Percentiles rank a stretch among this genome's conserved stretches.
These are phyloP conservation scores for Encarsia formosa DNA, from an alignment of 2,888 invertebrate species.

Conservation along the genomic window DNA sequence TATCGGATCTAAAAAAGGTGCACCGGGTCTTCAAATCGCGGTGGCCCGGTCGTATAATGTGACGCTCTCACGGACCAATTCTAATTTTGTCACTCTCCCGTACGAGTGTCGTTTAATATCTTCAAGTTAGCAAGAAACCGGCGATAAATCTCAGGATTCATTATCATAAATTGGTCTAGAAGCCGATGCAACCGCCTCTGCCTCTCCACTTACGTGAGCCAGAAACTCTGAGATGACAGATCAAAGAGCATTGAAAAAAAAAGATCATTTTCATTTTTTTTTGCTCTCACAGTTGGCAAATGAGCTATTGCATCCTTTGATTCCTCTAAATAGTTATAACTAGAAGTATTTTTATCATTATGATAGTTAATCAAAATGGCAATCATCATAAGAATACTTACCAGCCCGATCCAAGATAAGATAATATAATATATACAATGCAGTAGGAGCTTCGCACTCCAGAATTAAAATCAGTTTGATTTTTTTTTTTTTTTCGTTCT, in stretches of 20 bases:
- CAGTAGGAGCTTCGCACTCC: too few relatives aligned
- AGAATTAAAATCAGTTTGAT: too few relatives aligned
- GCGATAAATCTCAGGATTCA: constrained; percentile 45
- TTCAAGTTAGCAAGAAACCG: constrained; percentile 39
- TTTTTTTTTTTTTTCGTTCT: too few relatives aligned
- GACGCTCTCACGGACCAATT: constrained; percentile 35
- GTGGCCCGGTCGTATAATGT: background rate
- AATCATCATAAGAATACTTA: too few relatives aligned
- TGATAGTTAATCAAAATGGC: too few relatives aligned
- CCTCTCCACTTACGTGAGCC: constrained; percentile 36
- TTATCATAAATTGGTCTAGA: constrained; percentile 46
- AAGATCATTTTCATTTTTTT: constrained; percentile 37
- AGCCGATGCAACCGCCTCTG: background rate
- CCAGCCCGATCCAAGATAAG: too few relatives aligned
- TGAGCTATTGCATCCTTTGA: too few relatives aligned
- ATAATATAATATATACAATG: too few relatives aligned
- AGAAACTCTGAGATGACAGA: constrained; percentile 36
- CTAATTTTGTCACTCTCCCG: constrained; percentile 42
- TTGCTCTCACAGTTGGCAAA: background rate
- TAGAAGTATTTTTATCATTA: too few relatives aligned
- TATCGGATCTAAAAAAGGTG: too few relatives aligned
- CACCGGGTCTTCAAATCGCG: too few relatives aligned
- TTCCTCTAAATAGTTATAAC: too few relatives aligned
- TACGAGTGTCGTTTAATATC: constrained; percentile 41
- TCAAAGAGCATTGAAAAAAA: constrained; percentile 37